Conservation (phyloP, 2,113 vertebrate genomes). For the Myocastor coypus region DNA sequence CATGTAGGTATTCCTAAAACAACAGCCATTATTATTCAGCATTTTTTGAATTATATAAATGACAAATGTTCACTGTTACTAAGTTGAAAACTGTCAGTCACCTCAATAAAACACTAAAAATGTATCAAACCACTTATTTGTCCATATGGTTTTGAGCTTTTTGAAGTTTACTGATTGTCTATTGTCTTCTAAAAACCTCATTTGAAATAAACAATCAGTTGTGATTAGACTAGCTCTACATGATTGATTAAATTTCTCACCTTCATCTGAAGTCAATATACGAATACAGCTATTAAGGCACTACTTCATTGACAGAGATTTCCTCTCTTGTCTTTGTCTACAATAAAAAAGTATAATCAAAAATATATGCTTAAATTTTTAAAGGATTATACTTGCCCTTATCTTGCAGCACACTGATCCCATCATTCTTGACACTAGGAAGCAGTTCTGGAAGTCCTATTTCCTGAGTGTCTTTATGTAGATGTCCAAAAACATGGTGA, state of each 20-base stretch:
- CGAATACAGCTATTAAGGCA: background rate
- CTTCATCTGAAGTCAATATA: background rate
- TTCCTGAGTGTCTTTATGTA: background rate
- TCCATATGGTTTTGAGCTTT: background rate
- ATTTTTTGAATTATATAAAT: slow-evolving; percentile 32
- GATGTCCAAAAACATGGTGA: background rate
- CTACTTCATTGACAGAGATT: background rate
- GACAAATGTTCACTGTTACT: background rate
- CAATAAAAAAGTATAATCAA: background rate
- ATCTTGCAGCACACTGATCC: background rate
- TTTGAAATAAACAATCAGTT: background rate
- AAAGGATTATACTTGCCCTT: background rate
- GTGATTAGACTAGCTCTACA: background rate
- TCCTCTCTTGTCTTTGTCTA: background rate
- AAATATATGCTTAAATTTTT: background rate
- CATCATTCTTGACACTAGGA: background rate
- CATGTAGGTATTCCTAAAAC: background rate
- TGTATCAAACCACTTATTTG: background rate
- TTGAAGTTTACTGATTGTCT: background rate
- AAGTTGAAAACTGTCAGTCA: background rate
- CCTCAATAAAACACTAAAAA: slow-evolving; percentile 5
- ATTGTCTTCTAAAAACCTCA: background rate
- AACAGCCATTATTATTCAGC: background rate
- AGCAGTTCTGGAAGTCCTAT: background rate
- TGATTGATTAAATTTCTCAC: background rate